phyloP scores from a whole-genome alignment of 2,797 vertebrate genomes.

The Enteromius mattozi region DNA sequence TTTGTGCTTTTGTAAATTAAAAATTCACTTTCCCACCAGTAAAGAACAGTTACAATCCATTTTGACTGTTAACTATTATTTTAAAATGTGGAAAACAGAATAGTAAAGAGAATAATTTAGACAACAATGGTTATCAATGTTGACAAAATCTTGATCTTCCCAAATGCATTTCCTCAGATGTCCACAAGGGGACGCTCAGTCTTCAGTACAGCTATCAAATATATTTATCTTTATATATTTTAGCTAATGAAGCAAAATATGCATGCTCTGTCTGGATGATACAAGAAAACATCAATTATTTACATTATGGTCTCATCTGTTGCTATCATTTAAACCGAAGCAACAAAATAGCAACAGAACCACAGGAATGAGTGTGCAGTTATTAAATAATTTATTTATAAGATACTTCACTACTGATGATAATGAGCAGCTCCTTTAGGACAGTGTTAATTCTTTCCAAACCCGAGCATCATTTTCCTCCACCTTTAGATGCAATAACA shows the following conservation, averaged over 20 bases:
- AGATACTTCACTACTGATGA: background rate
- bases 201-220: background rate
- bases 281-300: background rate
- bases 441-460: background rate
- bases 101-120: background rate
- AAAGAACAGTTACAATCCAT: background rate
- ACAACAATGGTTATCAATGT: background rate
- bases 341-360: background rate
- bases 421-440: background rate
- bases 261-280: background rate
- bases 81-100: background rate
- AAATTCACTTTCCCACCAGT: background rate
- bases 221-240: background rate
- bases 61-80: background rate
- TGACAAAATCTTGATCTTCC: background rate
- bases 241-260: background rate
- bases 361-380: background rate
- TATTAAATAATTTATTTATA: background rate
- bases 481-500: background rate
- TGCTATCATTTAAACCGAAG: background rate
- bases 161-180: background rate
- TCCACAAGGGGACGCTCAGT: slow-evolving; percentile 46
- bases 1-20: slow-evolving; percentile 7
- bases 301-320: background rate
- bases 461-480: background rate